Evolutionary conservation across 2,797 vertebrate species (phyloP), one percentile per base, ranked within the genome.

Genomic region (Podargus strigoides): DNA sequence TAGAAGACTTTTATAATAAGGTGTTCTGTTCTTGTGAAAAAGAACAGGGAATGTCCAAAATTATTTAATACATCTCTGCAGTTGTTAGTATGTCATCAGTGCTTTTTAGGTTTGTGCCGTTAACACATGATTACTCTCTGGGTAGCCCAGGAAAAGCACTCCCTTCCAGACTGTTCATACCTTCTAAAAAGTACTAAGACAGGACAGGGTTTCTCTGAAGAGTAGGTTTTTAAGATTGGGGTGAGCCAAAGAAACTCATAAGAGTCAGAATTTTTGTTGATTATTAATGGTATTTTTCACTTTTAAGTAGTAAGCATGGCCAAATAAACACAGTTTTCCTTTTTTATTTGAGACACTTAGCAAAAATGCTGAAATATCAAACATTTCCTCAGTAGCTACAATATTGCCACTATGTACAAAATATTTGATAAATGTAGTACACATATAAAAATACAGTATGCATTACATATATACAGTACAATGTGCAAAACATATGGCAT

Each of bases 401-500:
- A 98, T 98, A 98, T 97, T 98, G 98, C 98, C 97, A 97, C 97
- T 99, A 99, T 99, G 98, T 98, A 98, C 98, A 99, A 99, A 99
- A 99, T 98, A 98, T 98, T 95, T 98, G 98, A 98, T 98, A 98
- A 98, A 98, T 98, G 98, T 98, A 98, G 98, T 98, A 98, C 98
- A 99, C 98, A 98, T 98, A 98, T 99, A 99, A 98, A 99, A 98
- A 98, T 98, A 98, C 98, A 99, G 99, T 99, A 99, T 98, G 99
- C 98, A 97, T 98, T 98, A 98, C 98, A 98, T 99, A 98, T 99
- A 99, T 99, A 99, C 98, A 99, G 98, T 99, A 99, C 98, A 99
- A 98, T 99, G 99, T 99, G 99, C 99, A 99, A 99, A 99, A 99
- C 97, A 95, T 98, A 99, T 99, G 98, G 98, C 98, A 98, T 99